Evolutionary conservation across 2,888 invertebrate genomes (phyloP).

Genomic region (Lithophane semibrunnea): DNA sequence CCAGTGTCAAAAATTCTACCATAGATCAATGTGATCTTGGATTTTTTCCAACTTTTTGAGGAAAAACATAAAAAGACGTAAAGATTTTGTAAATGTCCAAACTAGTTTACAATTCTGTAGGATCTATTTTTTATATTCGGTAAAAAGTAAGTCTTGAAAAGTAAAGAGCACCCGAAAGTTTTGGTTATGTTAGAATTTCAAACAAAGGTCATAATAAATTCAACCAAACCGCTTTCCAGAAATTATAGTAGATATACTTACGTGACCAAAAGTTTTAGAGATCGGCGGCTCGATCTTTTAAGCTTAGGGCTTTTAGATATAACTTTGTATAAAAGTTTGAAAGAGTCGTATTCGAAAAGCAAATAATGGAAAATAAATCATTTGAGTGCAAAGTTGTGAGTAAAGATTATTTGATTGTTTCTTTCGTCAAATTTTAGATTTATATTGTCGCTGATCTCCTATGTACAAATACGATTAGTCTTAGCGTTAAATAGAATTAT

Average conservation of each 20-base stretch:
- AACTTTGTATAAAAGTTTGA: constrained; percentile 44
- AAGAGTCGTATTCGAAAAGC: constrained; percentile 41
- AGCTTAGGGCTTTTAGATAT: constrained; percentile 55
- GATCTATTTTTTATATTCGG: constrained; percentile 40
- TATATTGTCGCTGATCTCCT: constrained; percentile 28
- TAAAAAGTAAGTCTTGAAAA: constrained; percentile 14
- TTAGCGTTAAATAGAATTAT: background rate
- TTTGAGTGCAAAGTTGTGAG: constrained; percentile 48
- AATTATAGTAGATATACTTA: constrained; percentile 46
- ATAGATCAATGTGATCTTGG: constrained; percentile 50
- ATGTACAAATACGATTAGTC: constrained; percentile 32
- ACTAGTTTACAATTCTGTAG: constrained; percentile 24
- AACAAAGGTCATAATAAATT: constrained; percentile 48
- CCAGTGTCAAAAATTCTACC: constrained; percentile 36
- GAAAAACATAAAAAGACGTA: constrained; percentile 44
- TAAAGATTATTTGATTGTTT: constrained; percentile 14
- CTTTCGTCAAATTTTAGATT: constrained; percentile 6
- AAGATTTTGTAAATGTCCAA: constrained; percentile 34
- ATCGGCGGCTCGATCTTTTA: constrained; percentile 35
- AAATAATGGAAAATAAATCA: constrained; percentile 49
- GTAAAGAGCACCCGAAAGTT: background rate
- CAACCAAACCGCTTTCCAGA: constrained; percentile 36
- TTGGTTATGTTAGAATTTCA: constrained; percentile 31
- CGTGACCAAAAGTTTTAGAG: constrained; percentile 42
- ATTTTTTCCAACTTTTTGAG: constrained; percentile 61